These are phyloP conservation scores for Pandion haliaetus DNA, from an alignment of 2,113 vertebrate genomes.

Conservation along the genomic window DNA sequence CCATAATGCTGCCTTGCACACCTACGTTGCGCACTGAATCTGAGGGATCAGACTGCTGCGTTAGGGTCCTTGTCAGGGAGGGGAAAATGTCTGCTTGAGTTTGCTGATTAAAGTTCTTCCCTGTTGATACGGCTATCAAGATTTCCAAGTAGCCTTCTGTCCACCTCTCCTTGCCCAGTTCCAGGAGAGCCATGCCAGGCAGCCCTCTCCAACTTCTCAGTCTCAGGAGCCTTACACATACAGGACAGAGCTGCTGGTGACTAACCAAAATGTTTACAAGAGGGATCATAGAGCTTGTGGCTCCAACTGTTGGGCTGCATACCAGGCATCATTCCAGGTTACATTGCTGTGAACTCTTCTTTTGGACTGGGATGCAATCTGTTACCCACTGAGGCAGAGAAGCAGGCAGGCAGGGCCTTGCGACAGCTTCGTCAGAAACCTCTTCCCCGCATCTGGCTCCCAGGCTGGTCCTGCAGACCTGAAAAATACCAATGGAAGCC, in stretches of 20 bases:
- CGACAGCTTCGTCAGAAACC: background rate
- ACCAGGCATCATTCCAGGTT: background rate
- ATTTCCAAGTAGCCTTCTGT: background rate
- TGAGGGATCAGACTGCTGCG: background rate
- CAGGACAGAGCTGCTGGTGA: background rate
- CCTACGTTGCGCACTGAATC: background rate
- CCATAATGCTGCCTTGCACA: background rate
- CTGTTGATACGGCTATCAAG: background rate
- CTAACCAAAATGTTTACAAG: background rate
- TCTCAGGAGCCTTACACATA: background rate
- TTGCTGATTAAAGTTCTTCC: background rate
- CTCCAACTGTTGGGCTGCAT: background rate
- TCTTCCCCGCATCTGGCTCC: background rate
- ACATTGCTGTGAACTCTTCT: background rate
- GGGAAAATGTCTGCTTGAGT: background rate
- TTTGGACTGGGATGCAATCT: background rate
- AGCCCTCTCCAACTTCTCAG: background rate
- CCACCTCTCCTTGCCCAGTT: fast-evolving
- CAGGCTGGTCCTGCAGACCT: background rate
- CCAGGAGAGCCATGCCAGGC: background rate
- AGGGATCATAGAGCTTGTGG: no score
- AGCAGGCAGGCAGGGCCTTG: background rate
- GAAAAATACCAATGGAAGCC: background rate
- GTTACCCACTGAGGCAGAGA: background rate
- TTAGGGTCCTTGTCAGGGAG: background rate